Evolutionary conservation across 2,797 vertebrate genomes (phyloP).

Genomic region (Hipposideros larvatus): DNA sequence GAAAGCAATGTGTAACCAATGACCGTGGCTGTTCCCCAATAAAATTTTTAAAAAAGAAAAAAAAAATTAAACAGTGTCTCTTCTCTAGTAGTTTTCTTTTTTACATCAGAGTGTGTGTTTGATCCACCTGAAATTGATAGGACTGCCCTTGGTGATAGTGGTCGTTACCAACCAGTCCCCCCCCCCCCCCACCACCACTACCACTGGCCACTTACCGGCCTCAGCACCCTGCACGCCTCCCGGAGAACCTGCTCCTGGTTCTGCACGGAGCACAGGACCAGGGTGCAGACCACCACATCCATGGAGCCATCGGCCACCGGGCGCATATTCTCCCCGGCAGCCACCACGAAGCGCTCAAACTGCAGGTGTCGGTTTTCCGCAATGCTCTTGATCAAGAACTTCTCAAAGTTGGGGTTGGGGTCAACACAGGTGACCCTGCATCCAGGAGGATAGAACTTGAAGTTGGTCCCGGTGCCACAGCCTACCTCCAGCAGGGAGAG

Average conservation of each 20-base stretch:
- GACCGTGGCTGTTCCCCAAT: too few relatives aligned
- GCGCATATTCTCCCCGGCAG: slow-evolving; percentile 89
- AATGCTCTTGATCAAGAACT: slow-evolving; percentile 84
- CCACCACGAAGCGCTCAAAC: slow-evolving; percentile 81
- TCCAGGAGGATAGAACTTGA: slow-evolving; percentile 86
- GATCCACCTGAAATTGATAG: not conserved
- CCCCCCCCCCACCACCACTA: too few relatives aligned
- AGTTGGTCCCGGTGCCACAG: slow-evolving; percentile 84
- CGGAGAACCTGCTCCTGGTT: slow-evolving; percentile 84
- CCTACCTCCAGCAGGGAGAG: slow-evolving; percentile 87
- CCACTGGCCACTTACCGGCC: slow-evolving; percentile 89
- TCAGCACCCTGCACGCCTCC: slow-evolving; percentile 90
- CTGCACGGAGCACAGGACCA: slow-evolving; percentile 93
- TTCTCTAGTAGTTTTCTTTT: not conserved
- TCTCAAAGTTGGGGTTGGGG: slow-evolving; percentile 80
- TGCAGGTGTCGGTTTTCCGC: slow-evolving; percentile 88
- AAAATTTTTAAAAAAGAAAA: too few relatives aligned
- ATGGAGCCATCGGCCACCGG: slow-evolving; percentile 87
- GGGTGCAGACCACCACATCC: slow-evolving; percentile 91
- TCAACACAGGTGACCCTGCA: slow-evolving; percentile 84
- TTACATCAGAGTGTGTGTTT: not conserved
- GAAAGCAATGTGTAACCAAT: too few relatives aligned
- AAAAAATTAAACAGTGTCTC: not conserved
- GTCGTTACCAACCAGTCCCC: not conserved
- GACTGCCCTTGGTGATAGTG: too few relatives aligned